Evolutionary conservation across 2,888 invertebrate species (phyloP).

Genomic region (Hypolimnas misippus): DNA sequence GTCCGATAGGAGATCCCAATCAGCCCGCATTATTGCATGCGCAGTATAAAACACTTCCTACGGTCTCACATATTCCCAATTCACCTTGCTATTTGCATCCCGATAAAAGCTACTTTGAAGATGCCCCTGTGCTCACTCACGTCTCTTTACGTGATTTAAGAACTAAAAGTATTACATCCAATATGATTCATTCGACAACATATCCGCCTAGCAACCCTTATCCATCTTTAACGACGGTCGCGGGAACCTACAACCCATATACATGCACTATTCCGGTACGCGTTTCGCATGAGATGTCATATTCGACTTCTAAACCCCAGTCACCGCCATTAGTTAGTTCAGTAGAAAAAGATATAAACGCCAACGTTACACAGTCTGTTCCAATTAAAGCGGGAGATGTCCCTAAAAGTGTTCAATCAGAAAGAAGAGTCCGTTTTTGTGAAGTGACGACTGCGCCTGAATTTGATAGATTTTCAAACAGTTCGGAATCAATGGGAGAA

Average conservation of each 20-base stretch:
- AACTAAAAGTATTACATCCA: constrained; percentile 59
- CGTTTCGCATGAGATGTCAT: constrained; percentile 56
- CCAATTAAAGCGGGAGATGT: constrained; percentile 58
- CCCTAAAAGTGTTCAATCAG: constrained; percentile 72
- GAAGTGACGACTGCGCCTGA: constrained; percentile 74
- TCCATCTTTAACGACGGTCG: constrained; percentile 77
- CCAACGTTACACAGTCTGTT: constrained; percentile 63
- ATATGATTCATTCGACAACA: constrained; percentile 74
- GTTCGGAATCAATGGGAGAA: constrained; percentile 66
- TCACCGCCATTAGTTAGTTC: constrained; percentile 60
- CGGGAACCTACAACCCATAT: constrained; percentile 78
- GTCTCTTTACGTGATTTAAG: constrained; percentile 68
- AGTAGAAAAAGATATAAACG: constrained; percentile 68
- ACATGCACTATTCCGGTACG: constrained; percentile 69
- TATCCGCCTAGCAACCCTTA: constrained; percentile 78
- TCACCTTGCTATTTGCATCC: constrained; percentile 78
- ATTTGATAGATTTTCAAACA: constrained; percentile 67
- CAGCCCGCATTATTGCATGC: constrained; percentile 75
- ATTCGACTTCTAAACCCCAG: constrained; percentile 55
- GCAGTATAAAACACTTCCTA: constrained; percentile 73
- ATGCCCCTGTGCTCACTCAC: constrained; percentile 47
- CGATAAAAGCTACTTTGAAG: constrained; percentile 62
- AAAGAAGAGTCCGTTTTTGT: constrained; percentile 80
- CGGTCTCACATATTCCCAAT: constrained; percentile 76
- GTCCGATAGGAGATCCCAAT: constrained; percentile 66